A percentile compares a stretch with the other conserved stretches of the same genome.
These are phyloP conservation scores for Molanna angustata DNA, from an alignment of 2,888 invertebrate genomes.

Conservation along the genomic window DNA sequence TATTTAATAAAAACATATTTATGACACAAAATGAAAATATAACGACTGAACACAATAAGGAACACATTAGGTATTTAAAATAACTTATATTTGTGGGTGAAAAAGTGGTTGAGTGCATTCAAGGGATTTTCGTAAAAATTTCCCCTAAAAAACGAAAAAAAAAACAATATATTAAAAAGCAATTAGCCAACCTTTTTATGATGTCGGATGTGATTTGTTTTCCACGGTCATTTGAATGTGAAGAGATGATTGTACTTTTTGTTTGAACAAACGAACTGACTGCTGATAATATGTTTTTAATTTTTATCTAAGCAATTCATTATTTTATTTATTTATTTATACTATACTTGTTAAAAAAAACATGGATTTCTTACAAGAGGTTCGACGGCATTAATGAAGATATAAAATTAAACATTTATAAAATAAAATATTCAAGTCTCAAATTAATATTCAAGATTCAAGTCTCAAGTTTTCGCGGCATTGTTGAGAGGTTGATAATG, in stretches of 20 bases:
- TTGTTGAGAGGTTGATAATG: too few species aligned
- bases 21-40: too few species aligned
- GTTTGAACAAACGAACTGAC: not conserved
- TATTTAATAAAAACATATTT: too few species aligned
- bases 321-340: not conserved
- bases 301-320: not conserved
- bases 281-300: not conserved
- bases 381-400: too few species aligned
- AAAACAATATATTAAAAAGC: slow-evolving; percentile 17
- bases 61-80: too few species aligned
- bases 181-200: slow-evolving; percentile 9
- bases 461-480: too few species aligned
- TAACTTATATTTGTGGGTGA: not conserved
- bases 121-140: not conserved
- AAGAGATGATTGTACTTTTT: not conserved
- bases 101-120: not conserved
- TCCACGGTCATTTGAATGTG: slow-evolving; percentile 13
- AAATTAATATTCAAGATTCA: too few species aligned
- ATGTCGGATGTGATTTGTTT: slow-evolving; percentile 18
- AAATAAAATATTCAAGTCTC: too few species aligned
- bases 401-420: too few species aligned
- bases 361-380: too few species aligned
- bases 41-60: too few species aligned
- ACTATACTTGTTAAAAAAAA: too few species aligned
- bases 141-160: not conserved